Evolutionary conservation across 2,888 invertebrate species (phyloP), one percentile per base, ranked within the genome.

Genomic region (Lymantria monacha): DNA sequence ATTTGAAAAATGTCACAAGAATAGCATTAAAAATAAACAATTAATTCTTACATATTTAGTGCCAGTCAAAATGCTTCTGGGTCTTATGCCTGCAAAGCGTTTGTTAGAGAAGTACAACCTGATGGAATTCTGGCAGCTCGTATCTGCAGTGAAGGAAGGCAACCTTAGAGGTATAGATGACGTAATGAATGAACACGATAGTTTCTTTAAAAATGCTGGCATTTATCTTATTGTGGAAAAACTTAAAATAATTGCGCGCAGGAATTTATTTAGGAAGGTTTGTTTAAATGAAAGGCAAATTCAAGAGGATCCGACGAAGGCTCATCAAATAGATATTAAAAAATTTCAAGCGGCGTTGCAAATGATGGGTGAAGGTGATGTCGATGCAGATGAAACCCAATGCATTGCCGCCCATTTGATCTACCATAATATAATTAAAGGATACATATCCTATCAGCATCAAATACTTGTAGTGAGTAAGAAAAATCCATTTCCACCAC

Each of bases 211-310:
- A 51, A 95, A 95, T 70, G 97, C 96, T 71, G 99, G 99, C n/a
- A 98, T 99, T 69, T 99, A 98, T 86, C 92, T 99, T 48, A 97
- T 99, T 72, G 95, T 99, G 13, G 99, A 99, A 78, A 99, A 99
- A 81, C 90, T 99, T 9, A 98, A 98, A 84, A 96, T 97, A 51
- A 96, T 98, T 55, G 97, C 98, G 0, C 98, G 98, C 79, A 93
- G 99, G 58, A 99, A 99, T 92, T 93, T 99, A 50, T 99, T 99
- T 81, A 97, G 98, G 72, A 98, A 96, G 92, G 98, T 96, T 0
- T 96, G 46, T 41, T 43, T 53, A 36, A 53, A 53, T 30, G 53
- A 53, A 30, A 53, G 46, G 12, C 53, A 53, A 33, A 49, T 53
- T 30, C 49, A 49, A 44, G 49, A 49, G 33, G 53, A 53, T 10